Conservation (phyloP, 2,888 invertebrate species). For the Aradus depressus region DNA sequence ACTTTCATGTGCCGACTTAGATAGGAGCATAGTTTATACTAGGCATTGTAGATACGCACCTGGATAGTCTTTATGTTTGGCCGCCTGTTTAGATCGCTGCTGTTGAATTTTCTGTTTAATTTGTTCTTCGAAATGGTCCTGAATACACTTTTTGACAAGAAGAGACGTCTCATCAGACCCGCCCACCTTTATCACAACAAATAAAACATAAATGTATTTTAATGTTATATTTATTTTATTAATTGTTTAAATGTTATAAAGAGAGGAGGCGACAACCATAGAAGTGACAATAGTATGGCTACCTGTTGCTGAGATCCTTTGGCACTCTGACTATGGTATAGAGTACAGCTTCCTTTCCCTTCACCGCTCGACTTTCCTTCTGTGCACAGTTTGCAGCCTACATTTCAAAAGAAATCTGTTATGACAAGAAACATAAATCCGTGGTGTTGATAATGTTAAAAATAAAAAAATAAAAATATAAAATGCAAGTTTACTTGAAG, state of each 20-base stretch:
- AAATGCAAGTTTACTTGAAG: conserved; percentile 6
- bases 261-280: too few relatives aligned
- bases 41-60: background rate
- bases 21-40: too few relatives aligned
- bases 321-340: conserved; percentile 32
- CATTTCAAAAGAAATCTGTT: too few relatives aligned
- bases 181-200: background rate
- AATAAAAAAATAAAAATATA: background rate
- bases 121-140: conserved; percentile 30
- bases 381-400: too few relatives aligned
- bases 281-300: too few relatives aligned
- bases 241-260: background rate
- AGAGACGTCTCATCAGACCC: conserved; percentile 19
- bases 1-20: too few relatives aligned
- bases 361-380: too few relatives aligned
- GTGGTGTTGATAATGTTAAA: background rate
- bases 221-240: background rate
- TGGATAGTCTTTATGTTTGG: conserved; percentile 23
- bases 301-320: conserved; percentile 28
- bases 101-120: conserved; percentile 30
- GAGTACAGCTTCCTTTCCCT: conserved; percentile 23
- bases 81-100: conserved; percentile 24
- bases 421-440: too few relatives aligned
- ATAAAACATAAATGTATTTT: background rate
- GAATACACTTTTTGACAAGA: conserved; percentile 23